Base-by-base conservation (phyloP, 37 sponge, comb jelly and placozoan genomes). In the Beroe forskalii region DNA sequence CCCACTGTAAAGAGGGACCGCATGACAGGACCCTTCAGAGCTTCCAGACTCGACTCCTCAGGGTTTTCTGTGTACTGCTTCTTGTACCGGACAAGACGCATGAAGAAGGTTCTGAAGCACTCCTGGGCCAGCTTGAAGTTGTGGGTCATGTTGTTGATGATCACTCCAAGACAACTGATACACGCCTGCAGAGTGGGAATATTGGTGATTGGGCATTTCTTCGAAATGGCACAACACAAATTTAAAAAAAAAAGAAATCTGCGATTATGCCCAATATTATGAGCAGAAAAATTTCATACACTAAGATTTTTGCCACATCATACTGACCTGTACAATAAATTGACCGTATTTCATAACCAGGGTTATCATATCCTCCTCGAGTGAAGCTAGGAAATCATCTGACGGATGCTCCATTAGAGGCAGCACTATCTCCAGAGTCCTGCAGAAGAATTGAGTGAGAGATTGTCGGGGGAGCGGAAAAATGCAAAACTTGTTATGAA, bases 71-170 rank as follows among this genome's bases (percentile, higher is more conserved):
- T 63, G 72, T 90, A 91, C 35, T 92, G 86, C 9, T 62, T 72
- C 30, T 89, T 67, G 41, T 93, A 91, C 41, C 48, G 89, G 64
- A 92, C 93, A 31, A 96, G 90, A 67, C 76, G 93, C 32, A 42
- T 90, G 41, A 76, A 94, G 90, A 96, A 95, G 62, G 93, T 95
- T 36, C 91, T 90, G 75, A 95, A 96, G 64, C 94, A 94, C 35
- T 96, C 95, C 86, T 92, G 90, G 6, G 96, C 94, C 17, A 98
- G 92, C 61, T 91, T 75, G 91, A 94, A 98, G 93, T 98, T 96
- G 90, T 96, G 94, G 12, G 99, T 96, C 67, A 98, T 97, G 38
- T 67, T 94, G 92, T 98, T 98, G 9, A 96, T 97, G 33, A 98
- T 86, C 2, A 90, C 95, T 64, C 92, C 93, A 90, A 98, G 42